Percentiles rank a stretch among this genome's conserved stretches.
These are phyloP conservation scores for Cephus pygmeus DNA, from an alignment of 2,888 invertebrate genomes.

Conservation along the genomic window DNA sequence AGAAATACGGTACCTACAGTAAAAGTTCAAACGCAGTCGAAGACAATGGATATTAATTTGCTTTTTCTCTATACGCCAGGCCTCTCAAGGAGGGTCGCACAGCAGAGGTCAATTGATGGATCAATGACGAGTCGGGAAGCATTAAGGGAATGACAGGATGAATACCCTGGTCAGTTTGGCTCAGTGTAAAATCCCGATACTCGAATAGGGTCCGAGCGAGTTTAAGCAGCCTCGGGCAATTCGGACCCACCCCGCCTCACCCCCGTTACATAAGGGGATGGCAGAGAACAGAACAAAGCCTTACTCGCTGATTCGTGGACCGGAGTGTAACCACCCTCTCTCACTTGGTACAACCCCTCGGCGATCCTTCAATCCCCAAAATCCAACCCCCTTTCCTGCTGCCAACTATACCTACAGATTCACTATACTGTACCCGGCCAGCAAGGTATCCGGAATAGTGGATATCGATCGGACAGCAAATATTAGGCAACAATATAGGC, in stretches of 20 bases:
- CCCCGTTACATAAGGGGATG: slow-evolving; percentile 17
- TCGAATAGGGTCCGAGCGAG: slow-evolving; percentile 10
- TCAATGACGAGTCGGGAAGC: background rate
- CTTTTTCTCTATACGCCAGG: background rate
- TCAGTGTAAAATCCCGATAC: background rate
- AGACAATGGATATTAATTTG: background rate
- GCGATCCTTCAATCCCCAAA: slow-evolving; percentile 9
- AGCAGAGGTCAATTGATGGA: background rate
- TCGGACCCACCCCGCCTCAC: slow-evolving; percentile 19
- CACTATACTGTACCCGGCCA: background rate
- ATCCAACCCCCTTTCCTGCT: slow-evolving; percentile 8
- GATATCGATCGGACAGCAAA: slow-evolving; percentile 49
- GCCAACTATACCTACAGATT: background rate
- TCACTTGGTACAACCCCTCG: slow-evolving; percentile 7
- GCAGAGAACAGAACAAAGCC: slow-evolving; percentile 44
- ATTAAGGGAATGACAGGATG: background rate
- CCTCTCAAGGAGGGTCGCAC: background rate
- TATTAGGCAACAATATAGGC: slow-evolving; percentile 46
- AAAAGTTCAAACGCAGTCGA: background rate
- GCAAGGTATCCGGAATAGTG: slow-evolving; percentile 15
- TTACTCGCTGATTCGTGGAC: slow-evolving; percentile 42
- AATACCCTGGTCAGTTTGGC: background rate
- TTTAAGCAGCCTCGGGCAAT: slow-evolving; percentile 27
- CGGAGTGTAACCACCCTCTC: slow-evolving; percentile 41
- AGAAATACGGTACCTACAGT: background rate